Percentiles rank a stretch among this genome's conserved stretches.
Conservation (phyloP, 1,140 invertebrate genomes). For the Pseudomyrmex cubaensis region DNA sequence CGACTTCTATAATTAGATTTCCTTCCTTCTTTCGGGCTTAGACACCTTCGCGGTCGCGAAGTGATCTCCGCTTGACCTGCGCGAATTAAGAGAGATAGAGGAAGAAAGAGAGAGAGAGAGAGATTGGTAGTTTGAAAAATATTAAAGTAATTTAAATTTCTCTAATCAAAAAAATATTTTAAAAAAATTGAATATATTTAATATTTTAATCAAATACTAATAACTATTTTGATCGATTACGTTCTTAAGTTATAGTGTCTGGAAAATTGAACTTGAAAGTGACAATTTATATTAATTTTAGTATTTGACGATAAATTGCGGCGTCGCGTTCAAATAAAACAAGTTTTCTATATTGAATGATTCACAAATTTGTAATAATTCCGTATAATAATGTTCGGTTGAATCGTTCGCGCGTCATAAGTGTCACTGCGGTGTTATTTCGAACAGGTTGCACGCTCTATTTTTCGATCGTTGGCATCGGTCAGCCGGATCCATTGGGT, state of each 20-base stretch:
- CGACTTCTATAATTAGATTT: conserved; percentile 84
- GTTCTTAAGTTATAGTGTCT: background rate
- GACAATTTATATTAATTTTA: background rate
- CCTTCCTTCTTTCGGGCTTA: conserved; percentile 75
- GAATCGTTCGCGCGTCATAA: conserved; percentile 52
- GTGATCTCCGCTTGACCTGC: conserved; percentile 57
- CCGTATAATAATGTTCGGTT: conserved; percentile 3
- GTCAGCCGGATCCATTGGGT: conserved; percentile 61
- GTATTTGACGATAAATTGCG: too few relatives aligned
- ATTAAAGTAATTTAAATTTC: background rate
- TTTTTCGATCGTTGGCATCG: conserved; percentile 75
- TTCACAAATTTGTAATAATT: conserved; percentile 1
- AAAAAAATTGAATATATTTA: too few relatives aligned
- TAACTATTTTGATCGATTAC: background rate
- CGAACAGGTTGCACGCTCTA: conserved; percentile 74
- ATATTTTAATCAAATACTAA: background rate
- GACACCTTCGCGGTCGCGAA: conserved; percentile 72
- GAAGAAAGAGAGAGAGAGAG: background rate
- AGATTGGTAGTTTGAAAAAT: background rate
- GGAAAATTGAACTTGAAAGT: background rate
- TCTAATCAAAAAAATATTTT: too few relatives aligned
- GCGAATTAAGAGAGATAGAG: conserved; percentile 28
- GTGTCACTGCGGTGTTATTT: conserved; percentile 68
- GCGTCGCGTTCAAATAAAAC: too few relatives aligned
- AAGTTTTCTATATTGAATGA: background rate